Base-by-base conservation (phyloP, 2,113 vertebrate genomes). In the Lophius piscatorius region DNA sequence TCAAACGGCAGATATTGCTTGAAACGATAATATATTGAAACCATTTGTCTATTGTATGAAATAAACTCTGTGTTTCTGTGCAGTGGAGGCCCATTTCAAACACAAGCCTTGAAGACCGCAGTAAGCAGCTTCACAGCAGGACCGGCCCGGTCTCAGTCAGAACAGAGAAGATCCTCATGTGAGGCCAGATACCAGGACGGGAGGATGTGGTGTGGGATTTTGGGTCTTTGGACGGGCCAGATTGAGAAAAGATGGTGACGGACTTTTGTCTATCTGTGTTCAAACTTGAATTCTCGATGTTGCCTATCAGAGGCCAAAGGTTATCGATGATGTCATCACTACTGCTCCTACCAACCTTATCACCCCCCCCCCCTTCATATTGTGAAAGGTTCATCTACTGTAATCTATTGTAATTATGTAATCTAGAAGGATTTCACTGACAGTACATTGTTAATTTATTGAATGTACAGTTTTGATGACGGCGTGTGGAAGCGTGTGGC, bases 61-160 rank as follows among this genome's bases (percentile, higher is more conserved):
- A n/a, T n/a, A n/a, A n/a, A n/a, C n/a, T 20, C 9, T 26, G 13
- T 29, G 33, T 83, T 59, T 76, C 51, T 24, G 74, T 90, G 17
- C 90, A 99, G 97, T 99, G 89, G 97, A 99, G 84, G 97, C 96
- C 66, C 95, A 96, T 87, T 99, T 99, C 83, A 99, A 99, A 89
- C 97, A 99, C 91, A 99, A 99, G 88, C 97, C 97, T 59, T 99
- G 94, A 90, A 42, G 17, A 10, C 56, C 5, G 28, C 61, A 28
- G 39, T 34, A 54, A 22, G 59, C 36, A 61, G 17, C 29, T 29
- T 24, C 50, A 63, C 50, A 63, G 26, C 50, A 24, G 58, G 63
- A 52, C 39, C 14, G 36, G 40, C 38, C 16, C 52, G 18, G 70
- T 74, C 70, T 54, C 58, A 36, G 54, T 76, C 40, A 46, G 57